These are phyloP conservation scores for Pantala flavescens DNA, from an alignment of 1,140 invertebrate genomes.

Conservation along the genomic window DNA sequence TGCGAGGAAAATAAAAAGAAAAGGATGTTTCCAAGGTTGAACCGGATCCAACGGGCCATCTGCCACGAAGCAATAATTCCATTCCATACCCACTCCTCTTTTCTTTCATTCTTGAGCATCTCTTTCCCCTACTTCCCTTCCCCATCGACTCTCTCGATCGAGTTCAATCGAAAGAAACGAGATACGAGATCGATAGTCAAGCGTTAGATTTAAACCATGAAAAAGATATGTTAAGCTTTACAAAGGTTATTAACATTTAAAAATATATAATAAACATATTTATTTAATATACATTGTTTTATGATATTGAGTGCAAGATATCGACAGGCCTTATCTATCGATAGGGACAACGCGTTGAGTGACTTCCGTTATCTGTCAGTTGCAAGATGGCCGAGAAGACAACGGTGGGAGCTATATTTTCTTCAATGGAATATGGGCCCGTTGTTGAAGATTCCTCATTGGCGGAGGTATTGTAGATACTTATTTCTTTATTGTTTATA, in stretches of 20 bases:
- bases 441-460: constrained; percentile 5
- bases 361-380: neutral
- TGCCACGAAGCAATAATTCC: constrained; percentile 8
- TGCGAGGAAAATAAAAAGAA: constrained; percentile 1
- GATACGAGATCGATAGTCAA: no score
- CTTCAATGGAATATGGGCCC: constrained; percentile 19
- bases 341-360: no score
- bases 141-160: neutral
- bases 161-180: neutral
- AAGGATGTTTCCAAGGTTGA: constrained; percentile 9
- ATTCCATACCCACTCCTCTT: neutral
- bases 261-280: no score
- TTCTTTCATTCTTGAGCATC: constrained; percentile 1
- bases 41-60: constrained; percentile 5
- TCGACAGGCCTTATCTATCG: no score
- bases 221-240: no score
- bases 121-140: neutral
- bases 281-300: no score
- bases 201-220: no score
- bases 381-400: neutral
- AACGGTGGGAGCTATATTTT: constrained; percentile 14
- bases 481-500: no score
- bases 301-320: no score
- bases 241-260: no score
- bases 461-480: constrained; percentile 16